These are phyloP conservation scores for Macrosiphum euphorbiae DNA, from an alignment of 2,888 invertebrate genomes.

Conservation along the genomic window DNA sequence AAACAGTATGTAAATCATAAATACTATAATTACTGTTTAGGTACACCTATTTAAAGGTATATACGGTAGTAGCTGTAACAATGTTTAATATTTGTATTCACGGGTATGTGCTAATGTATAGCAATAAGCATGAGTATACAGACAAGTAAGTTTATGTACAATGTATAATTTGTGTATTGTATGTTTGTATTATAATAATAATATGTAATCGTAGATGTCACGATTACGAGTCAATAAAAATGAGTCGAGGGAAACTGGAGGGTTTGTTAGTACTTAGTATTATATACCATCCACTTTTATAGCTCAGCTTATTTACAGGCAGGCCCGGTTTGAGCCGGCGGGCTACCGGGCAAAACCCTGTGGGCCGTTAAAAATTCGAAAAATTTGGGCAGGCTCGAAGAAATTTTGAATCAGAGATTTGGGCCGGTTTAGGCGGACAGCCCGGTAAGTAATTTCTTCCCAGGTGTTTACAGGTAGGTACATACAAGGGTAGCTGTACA, in stretches of 20 bases:
- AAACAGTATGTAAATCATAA: neutral
- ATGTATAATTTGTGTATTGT: neutral
- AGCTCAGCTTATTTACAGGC: neutral
- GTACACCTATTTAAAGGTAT: neutral
- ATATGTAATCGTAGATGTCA: neutral
- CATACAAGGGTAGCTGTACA: neutral
- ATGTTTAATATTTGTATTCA: slow-evolving; percentile 13
- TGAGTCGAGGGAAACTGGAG: neutral
- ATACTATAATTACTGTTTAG: neutral
- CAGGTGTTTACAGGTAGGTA: neutral
- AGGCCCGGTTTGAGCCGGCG: no score
- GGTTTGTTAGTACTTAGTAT: neutral
- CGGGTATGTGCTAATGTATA: neutral
- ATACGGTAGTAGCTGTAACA: neutral
- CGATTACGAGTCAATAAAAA: neutral
- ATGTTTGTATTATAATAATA: neutral
- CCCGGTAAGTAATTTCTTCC: no score
- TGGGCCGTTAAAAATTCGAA: no score
- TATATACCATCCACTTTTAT: neutral
- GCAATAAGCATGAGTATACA: neutral
- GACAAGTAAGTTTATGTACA: neutral
- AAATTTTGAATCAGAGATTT: no score
- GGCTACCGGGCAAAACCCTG: no score
- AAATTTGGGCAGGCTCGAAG: no score
- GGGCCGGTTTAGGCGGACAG: no score